Base-by-base conservation (phyloP, 2,797 vertebrate species). In the Microctenopoma steveboyesi region DNA sequence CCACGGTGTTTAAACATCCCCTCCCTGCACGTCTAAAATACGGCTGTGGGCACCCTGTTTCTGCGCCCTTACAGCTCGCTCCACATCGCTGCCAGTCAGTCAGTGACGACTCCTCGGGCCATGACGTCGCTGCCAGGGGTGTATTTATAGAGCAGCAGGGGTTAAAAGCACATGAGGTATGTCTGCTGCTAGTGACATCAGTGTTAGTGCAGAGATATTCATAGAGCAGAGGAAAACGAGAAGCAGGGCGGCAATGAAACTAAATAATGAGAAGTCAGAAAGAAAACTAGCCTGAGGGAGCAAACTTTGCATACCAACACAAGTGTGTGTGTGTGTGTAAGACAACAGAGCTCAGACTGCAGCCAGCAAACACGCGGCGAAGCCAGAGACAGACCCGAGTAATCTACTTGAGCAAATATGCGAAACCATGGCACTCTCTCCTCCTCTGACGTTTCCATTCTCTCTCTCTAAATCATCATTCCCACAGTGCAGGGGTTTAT, bases 321-420 rank as follows among this genome's bases (percentile, higher is more conserved):
- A 72, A 73, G 67, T 49, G 49, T 35, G 43, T 52, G 57, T 28
- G 61, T 55, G 63, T 39, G 35, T 45, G 59, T 9, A 12, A 16
- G 51, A 16, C 39, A 39, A 28, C 30, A 39, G 45, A 79, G 85
- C 87, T 87, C 83, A 84, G 53, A 71, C 80, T 33, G 81, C 58
- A 67, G 82, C 83, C 55, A 71, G 78, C 76, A 88, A 74, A 84
- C 72, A 79, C 76, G 74, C 65, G 59, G 75, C 66, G 58, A 74
- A 79, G 76, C 65, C 12, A 40, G 53, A 52, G 74, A 78, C 73
- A 72, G 61, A 67, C 68, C 68, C 1, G 67, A 72, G 57, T 88
- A 87, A 92, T 88, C 81, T 79, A 71, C 75, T 86, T 64, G 72
- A 58, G 75, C 69, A 87, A 89, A 86, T 84, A 89, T 81, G 81